phyloP scores from a whole-genome alignment of 2,888 invertebrate genomes.

The Monoplex corrugatus region DNA sequence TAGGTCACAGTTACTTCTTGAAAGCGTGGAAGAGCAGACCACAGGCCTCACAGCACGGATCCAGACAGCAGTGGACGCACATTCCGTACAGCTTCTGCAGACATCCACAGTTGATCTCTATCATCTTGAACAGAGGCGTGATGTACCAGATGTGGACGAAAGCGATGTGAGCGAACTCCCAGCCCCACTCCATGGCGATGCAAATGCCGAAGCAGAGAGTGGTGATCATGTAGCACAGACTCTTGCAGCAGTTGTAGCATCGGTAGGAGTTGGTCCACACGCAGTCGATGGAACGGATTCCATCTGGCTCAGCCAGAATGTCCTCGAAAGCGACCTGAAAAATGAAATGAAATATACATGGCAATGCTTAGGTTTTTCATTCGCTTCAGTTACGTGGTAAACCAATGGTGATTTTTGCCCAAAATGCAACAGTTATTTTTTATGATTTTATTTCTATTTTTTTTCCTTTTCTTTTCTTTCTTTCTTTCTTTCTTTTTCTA shows the following conservation, averaged over 20 bases:
- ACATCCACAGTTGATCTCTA: constrained; percentile 84
- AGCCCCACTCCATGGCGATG: constrained; percentile 85
- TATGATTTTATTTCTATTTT: no score
- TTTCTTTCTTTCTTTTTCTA: no score
- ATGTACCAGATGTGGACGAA: constrained; percentile 87
- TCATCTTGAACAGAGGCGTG: constrained; percentile 86
- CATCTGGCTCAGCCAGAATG: constrained; percentile 73
- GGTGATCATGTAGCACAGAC: constrained; percentile 87
- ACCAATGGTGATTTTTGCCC: no score
- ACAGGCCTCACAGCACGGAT: constrained; percentile 67
- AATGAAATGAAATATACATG: no score
- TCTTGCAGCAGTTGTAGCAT: constrained; percentile 86
- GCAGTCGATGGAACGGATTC: constrained; percentile 84
- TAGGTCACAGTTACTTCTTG: constrained; percentile 52
- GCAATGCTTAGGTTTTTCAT: no score
- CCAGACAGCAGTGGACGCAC: constrained; percentile 83
- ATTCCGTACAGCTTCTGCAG: constrained; percentile 80
- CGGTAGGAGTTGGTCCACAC: constrained; percentile 87
- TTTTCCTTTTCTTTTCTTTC: no score
- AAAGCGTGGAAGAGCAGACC: constrained; percentile 65
- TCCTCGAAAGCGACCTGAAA: constrained; percentile 63
- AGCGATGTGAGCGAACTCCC: constrained; percentile 83
- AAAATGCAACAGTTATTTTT: no score
- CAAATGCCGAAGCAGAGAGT: constrained; percentile 87
- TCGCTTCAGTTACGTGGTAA: no score